Conservation (phyloP, 2,888 invertebrate genomes). For the Meiosimyza platycephala region DNA sequence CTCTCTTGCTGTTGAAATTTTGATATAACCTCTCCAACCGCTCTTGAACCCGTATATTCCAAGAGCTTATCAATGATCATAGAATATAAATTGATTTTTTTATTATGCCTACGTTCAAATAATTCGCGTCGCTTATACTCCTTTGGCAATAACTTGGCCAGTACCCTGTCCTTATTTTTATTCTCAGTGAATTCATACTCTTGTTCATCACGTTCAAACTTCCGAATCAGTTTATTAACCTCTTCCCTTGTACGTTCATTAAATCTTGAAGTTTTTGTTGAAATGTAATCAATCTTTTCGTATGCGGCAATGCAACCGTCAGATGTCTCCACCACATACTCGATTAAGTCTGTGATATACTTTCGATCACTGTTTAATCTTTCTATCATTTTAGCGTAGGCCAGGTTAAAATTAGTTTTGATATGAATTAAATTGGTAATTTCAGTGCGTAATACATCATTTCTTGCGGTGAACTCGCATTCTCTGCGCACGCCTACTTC, state of each 20-base stretch:
- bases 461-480: conserved; percentile 59
- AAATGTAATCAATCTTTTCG: conserved; percentile 60
- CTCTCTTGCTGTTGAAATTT: conserved; percentile 65
- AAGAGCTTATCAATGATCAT: conserved; percentile 61
- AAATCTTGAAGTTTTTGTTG: conserved; percentile 56
- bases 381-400: conserved; percentile 62
- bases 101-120: conserved; percentile 56
- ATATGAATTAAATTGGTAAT: conserved; percentile 59
- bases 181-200: conserved; percentile 57
- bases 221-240: conserved; percentile 61
- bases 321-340: conserved; percentile 62
- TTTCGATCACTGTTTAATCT: conserved; percentile 63
- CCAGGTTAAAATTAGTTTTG: conserved; percentile 60
- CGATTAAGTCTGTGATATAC: conserved; percentile 63
- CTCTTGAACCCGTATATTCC: conserved; percentile 56
- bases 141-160: conserved; percentile 61
- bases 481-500: conserved; percentile 63
- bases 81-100: conserved; percentile 61
- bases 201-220: conserved; percentile 58
- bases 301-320: conserved; percentile 62
- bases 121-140: conserved; percentile 62
- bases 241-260: conserved; percentile 59
- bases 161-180: conserved; percentile 54
- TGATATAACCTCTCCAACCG: conserved; percentile 59
- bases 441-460: conserved; percentile 57